Base-by-base conservation (phyloP, 30 jellyfish, hydroid and myxozoan species). In the Cassiopea andromeda region DNA sequence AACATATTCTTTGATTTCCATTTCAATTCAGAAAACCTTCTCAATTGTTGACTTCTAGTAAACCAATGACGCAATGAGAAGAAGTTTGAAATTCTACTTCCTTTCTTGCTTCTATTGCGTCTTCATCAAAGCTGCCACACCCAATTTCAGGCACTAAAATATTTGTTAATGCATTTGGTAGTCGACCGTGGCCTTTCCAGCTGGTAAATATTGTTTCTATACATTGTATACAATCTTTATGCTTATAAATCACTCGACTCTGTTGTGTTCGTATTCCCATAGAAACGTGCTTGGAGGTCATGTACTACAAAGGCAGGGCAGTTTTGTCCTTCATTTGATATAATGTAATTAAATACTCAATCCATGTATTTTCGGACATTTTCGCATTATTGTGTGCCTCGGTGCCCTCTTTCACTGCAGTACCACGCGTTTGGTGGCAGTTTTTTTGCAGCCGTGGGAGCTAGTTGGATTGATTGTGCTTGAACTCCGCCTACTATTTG, bases 201-300 rank as follows among this genome's bases (percentile, higher is more conserved):
- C 12, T 54, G 64, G 7, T 10, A 54, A 54, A 54, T 54, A 54
- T 54, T 54, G 12, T 54, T 54, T 10, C 7, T 54, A 10, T 54
- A 6, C 12, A 54, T 54, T 54, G 64, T 54, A 54, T 3, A 54
- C 64, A 54, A 6, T 13, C 27, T 64, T 64, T 64, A 17, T 64
- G 8, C 73, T 2, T 64, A 4, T 4, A 5, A 9, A 4, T 64
- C 43, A 64, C 15, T 9, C 73, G 15, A 2, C 73, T 16, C 10
- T 70, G 79, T 70, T 70, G 79, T 70, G 57, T 70, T 70, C 79
- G 7, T 70, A 15, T 70, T 38, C 79, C 79, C 79, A 70, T 70
- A 54, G 79, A 7, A 7, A 70, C 79, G 4, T 27, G 38, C 38
- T 27, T 27, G 38, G 38, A 27, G 73, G 15, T 10, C 79, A 50